Percentiles rank a stretch among this genome's conserved stretches.
These are phyloP conservation scores for Eurois occulta DNA, from an alignment of 2,888 invertebrate genomes.

Conservation along the genomic window DNA sequence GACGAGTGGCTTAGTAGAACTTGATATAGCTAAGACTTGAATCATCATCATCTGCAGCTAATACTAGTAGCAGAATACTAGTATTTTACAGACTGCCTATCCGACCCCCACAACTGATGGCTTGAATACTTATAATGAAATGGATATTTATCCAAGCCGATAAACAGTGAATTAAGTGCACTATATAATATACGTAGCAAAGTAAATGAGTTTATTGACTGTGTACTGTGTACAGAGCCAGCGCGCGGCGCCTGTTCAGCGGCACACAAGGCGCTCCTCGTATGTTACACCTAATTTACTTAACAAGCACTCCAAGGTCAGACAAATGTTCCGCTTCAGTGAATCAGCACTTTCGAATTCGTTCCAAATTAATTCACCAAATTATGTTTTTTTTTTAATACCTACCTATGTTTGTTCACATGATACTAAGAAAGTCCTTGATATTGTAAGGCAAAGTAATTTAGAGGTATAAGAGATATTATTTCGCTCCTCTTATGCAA, in stretches of 20 bases:
- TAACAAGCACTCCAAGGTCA: slow-evolving; percentile 54
- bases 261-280: slow-evolving; percentile 8
- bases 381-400: not conserved
- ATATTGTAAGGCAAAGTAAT: not conserved
- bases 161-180: slow-evolving; percentile 7
- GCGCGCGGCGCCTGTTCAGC: slow-evolving; percentile 1
- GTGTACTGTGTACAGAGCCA: not conserved
- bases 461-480: not conserved
- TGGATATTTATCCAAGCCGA: not conserved
- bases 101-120: too few relatives aligned
- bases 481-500: not conserved
- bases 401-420: slow-evolving; percentile 14
- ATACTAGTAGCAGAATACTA: too few relatives aligned
- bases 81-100: too few relatives aligned
- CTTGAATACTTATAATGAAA: too few relatives aligned
- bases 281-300: slow-evolving; percentile 5
- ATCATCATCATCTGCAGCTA: too few relatives aligned
- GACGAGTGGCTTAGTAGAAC: not conserved
- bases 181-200: not conserved
- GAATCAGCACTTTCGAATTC: slow-evolving; percentile 56
- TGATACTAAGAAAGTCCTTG: slow-evolving; percentile 17
- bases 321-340: slow-evolving; percentile 51
- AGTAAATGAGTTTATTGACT: not conserved
- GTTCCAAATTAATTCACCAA: slow-evolving; percentile 26
- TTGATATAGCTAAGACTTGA: not conserved